Evolutionary conservation across 2,888 invertebrate species (phyloP), one percentile per base, ranked within the genome.

Genomic region (Yponomeuta cagnagella): DNA sequence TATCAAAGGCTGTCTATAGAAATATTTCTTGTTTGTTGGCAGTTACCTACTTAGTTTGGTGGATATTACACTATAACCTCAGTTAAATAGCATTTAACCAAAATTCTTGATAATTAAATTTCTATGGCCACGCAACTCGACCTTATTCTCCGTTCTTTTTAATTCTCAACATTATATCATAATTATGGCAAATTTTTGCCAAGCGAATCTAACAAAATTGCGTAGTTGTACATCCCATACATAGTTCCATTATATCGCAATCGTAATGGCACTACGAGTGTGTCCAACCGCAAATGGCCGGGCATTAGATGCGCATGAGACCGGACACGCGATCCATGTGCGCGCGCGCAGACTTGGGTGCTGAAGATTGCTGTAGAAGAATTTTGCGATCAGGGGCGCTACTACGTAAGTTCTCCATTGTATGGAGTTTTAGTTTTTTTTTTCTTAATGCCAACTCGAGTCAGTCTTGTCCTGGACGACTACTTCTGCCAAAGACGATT

Each of bases 211-310:
- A 15, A 15, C 37, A 5, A 23, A 33, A 68, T 68, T n/a, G 68
- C 67, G 33, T 23, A 68, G 68, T 48, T 48, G 48, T 23, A n/a
- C 74, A 67, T 48, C 77, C 75, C 80, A 79, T 77, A 79, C 75
- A 75, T 70, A 67, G 72, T 73, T 63, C 73, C 76, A 80, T 80
- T 79, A 79, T 75, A 74, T 73, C 74, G 76, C 74, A 74, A 77
- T 79, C 75, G 77, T 77, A 77, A 73, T 73, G 73, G 74, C 69
- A 76, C 73, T 15, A 58, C 52, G 52, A 73, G 78, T 80, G 80
- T 82, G 79, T 79, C 82, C 74, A 81, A 88, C 89, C 89, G 79
- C 89, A 88, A 89, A 88, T 88, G 77, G 81, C 76, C 72, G 75
- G 76, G 78, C 80, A 84, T 88, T 87, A 84, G 78, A 74, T 74